These are phyloP conservation scores for Cinclus cinclus DNA, from an alignment of 2,113 vertebrate species.

Conservation along the genomic window DNA sequence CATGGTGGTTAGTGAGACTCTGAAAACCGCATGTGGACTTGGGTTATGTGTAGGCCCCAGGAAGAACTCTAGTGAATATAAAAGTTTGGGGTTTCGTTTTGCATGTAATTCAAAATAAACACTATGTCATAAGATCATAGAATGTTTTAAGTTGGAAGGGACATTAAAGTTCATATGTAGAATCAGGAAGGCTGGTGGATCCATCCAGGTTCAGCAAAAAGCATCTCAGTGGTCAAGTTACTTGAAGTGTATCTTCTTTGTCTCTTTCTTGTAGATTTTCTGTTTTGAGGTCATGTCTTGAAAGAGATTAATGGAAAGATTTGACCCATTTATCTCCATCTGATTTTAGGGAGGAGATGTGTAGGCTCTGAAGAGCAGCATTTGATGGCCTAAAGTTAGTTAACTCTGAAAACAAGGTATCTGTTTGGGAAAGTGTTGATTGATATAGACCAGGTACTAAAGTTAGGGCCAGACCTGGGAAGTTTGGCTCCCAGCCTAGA, in stretches of 20 bases:
- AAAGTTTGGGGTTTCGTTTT: neutral
- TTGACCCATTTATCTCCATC: neutral
- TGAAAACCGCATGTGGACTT: neutral
- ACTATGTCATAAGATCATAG: neutral
- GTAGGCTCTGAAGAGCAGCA: neutral
- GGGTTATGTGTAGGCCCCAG: neutral
- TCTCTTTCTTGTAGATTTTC: neutral
- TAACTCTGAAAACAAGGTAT: neutral
- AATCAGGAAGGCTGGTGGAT: neutral
- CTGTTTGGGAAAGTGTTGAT: neutral
- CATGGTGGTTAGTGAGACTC: rapidly evolving
- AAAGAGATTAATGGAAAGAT: neutral
- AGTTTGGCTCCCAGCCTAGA: neutral
- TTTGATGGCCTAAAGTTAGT: neutral
- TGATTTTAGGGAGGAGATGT: neutral
- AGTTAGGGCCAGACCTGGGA: neutral
- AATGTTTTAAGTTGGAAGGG: neutral
- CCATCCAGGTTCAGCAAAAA: neutral
- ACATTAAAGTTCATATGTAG: neutral
- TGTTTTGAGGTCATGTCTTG: neutral
- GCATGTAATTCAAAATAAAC: neutral
- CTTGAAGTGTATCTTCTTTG: neutral
- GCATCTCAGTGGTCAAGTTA: neutral
- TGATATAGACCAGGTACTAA: neutral
- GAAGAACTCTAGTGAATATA: neutral